These are phyloP conservation scores for Laterallus jamaicensis DNA, from an alignment of 2,113 vertebrate species.

Conservation along the genomic window DNA sequence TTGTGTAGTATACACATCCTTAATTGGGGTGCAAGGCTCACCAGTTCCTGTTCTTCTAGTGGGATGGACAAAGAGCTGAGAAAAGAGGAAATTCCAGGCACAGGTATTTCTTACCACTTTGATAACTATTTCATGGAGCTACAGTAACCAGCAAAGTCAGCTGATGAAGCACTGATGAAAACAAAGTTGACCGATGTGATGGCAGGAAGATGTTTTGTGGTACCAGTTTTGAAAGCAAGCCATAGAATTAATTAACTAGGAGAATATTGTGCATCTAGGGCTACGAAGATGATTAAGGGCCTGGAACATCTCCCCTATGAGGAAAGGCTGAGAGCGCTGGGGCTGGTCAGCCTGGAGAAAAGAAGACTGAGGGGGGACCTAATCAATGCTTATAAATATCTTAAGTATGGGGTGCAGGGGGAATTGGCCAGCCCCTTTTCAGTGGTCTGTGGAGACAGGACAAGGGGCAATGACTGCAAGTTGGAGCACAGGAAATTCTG, in stretches of 20 bases:
- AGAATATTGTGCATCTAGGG: background rate
- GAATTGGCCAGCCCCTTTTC: too few species aligned
- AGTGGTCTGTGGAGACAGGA: too few species aligned
- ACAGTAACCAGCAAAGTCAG: background rate
- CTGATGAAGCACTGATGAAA: background rate
- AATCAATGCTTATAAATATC: too few species aligned
- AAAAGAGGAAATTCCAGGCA: background rate
- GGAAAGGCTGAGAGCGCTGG: too few species aligned
- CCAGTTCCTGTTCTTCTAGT: background rate
- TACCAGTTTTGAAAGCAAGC: background rate
- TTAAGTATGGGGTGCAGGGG: too few species aligned
- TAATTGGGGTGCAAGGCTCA: too few species aligned
- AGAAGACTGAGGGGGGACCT: too few species aligned
- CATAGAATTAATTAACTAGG: background rate
- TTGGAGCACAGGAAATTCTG: too few species aligned
- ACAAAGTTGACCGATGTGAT: background rate
- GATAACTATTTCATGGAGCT: background rate
- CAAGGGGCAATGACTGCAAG: too few species aligned
- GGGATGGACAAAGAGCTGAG: background rate
- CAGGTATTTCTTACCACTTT: background rate
- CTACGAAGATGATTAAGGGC: too few species aligned
- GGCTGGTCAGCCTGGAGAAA: too few species aligned
- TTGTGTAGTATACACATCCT: background rate
- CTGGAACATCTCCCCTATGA: too few species aligned
- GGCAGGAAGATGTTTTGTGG: background rate